Evolutionary conservation across 2,113 vertebrate species (phyloP).

Genomic region (Cebidichthys violaceus): DNA sequence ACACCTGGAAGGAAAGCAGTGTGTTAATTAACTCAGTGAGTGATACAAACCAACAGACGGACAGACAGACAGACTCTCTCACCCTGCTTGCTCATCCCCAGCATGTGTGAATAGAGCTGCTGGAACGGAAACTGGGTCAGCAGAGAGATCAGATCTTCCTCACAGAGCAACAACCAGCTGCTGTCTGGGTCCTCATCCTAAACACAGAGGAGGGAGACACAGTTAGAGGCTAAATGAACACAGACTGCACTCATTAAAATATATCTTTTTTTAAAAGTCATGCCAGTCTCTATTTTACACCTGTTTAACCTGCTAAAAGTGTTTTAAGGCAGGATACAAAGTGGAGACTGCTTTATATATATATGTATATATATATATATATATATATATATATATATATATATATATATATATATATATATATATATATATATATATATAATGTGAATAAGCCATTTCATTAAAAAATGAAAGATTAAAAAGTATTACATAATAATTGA

Average conservation of each 20-base stretch:
- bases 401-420: too few species aligned
- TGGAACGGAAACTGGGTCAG: slow-evolving; percentile 96
- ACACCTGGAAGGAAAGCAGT: slow-evolving; percentile 78
- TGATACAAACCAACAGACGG: background rate
- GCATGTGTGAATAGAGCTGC: slow-evolving; percentile 94
- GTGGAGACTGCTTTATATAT: background rate
- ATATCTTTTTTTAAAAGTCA: too few species aligned
- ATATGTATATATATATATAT: too few species aligned
- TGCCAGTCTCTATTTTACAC: background rate
- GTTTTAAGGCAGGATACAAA: background rate
- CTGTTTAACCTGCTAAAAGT: background rate
- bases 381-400: too few species aligned
- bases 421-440: too few species aligned
- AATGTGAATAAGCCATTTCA: background rate
- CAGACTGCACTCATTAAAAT: background rate
- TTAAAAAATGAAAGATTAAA: background rate
- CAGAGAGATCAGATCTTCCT: slow-evolving; percentile 93
- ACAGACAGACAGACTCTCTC: slow-evolving; percentile 47
- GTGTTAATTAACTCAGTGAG: slow-evolving; percentile 12
- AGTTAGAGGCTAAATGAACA: background rate
- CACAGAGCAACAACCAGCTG: slow-evolving; percentile 93
- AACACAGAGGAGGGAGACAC: slow-evolving; percentile 7
- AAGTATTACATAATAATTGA: background rate
- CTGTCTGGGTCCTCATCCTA: slow-evolving; percentile 97
- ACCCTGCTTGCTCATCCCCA: slow-evolving; percentile 93